phyloP scores from a whole-genome alignment of 2,113 vertebrate species.

The Regulus satrapa region DNA sequence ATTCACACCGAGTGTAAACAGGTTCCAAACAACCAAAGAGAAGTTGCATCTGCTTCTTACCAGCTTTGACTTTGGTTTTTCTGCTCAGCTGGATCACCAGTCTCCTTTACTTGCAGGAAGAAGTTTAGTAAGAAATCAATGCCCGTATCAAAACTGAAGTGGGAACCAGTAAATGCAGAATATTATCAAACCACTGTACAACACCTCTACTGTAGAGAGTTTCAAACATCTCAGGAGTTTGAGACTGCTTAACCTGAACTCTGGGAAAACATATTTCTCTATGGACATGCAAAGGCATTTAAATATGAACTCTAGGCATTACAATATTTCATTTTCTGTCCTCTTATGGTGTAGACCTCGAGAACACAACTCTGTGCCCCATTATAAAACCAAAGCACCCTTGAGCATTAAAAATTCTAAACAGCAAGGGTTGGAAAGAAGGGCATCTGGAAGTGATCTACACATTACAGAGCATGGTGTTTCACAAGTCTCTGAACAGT shows the following conservation, averaged over 20 bases:
- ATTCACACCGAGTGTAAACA: background rate
- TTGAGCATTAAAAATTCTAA: conserved; percentile 48
- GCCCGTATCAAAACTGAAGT: conserved; percentile 66
- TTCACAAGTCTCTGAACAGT: conserved; percentile 61
- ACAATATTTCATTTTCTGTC: background rate
- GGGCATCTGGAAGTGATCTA: conserved; percentile 58
- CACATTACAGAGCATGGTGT: conserved; percentile 28
- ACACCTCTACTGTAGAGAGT: conserved; percentile 57
- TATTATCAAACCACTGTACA: conserved; percentile 63
- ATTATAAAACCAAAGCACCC: conserved; percentile 13
- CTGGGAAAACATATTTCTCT: conserved; percentile 58
- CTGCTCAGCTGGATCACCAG: conserved; percentile 44
- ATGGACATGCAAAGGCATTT: conserved; percentile 67
- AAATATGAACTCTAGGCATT: conserved; percentile 19
- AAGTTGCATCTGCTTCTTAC: conserved; percentile 3
- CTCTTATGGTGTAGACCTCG: background rate
- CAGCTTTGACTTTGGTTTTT: conserved; percentile 52
- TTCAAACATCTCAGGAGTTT: conserved; percentile 62
- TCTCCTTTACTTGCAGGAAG: conserved; percentile 56
- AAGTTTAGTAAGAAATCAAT: conserved; percentile 52
- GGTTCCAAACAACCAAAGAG: conserved; percentile 15
- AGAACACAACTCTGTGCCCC: conserved; percentile 15
- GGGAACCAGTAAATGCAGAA: conserved; percentile 62
- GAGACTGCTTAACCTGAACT: conserved; percentile 63
- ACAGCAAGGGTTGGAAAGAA: conserved; percentile 39